These are phyloP conservation scores for Trichechus manatus DNA, from an alignment of 2,113 vertebrate genomes.

Conservation along the genomic window DNA sequence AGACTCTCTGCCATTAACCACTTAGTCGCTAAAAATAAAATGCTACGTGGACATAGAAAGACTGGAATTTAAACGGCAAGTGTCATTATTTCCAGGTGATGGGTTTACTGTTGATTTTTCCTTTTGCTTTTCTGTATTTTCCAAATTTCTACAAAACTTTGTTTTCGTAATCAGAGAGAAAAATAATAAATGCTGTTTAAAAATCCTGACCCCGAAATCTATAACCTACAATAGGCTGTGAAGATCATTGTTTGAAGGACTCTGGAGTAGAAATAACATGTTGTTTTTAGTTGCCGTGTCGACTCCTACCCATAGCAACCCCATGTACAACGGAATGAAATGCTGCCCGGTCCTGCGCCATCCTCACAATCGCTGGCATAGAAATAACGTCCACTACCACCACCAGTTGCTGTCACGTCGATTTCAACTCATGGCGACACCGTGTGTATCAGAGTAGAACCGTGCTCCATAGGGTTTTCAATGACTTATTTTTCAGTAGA, in stretches of 20 bases:
- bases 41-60: neutral
- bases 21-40: slow-evolving; percentile 3
- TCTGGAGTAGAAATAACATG: slow-evolving; percentile 54
- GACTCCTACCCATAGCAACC: neutral
- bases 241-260: slow-evolving; percentile 65
- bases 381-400: neutral
- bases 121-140: neutral
- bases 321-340: neutral
- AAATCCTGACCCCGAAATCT: slow-evolving; percentile 62
- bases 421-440: no score
- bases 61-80: neutral
- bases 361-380: neutral
- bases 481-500: neutral
- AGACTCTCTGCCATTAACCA: neutral
- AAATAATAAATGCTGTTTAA: neutral
- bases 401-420: neutral
- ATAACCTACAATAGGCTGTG: slow-evolving; percentile 1
- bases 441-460: neutral
- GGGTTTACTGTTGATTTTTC: neutral
- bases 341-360: neutral
- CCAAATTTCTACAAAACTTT: neutral
- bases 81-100: neutral
- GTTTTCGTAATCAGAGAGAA: slow-evolving; percentile 40
- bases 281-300: neutral
- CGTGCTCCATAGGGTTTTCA: neutral